phyloP scores from a whole-genome alignment of 2,113 vertebrate genomes.

The Alces alces region DNA sequence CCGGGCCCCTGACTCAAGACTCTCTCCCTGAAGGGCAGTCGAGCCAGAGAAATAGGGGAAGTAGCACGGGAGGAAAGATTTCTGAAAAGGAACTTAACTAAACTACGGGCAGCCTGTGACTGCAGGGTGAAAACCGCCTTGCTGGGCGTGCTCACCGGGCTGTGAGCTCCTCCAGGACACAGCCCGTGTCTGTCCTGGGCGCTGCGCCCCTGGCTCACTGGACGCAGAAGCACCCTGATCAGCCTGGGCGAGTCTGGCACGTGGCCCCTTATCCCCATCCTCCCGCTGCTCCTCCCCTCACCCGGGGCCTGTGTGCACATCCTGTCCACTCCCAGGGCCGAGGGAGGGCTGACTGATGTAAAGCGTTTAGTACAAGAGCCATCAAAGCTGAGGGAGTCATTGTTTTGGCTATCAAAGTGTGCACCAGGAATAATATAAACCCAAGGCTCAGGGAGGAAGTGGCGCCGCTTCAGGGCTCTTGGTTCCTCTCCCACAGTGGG shows the following conservation, averaged over 20 bases:
- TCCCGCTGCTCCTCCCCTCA: background rate
- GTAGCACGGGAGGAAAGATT: background rate
- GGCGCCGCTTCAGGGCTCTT: background rate
- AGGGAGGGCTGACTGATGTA: background rate
- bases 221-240: background rate
- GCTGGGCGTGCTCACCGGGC: background rate
- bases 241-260: background rate
- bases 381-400: background rate
- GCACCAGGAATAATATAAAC: background rate
- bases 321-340: accelerated
- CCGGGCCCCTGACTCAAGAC: background rate
- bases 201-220: background rate
- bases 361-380: background rate
- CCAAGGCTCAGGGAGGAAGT: slow-evolving; percentile 3
- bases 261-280: background rate
- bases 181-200: background rate
- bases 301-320: no score
- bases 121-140: background rate
- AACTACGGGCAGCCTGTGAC: background rate
- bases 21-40: background rate
- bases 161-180: accelerated
- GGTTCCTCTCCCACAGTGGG: background rate
- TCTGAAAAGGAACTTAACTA: background rate
- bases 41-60: background rate
- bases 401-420: background rate